Conservation (phyloP, 2,888 invertebrate species). For the Spisula subtruncata region DNA sequence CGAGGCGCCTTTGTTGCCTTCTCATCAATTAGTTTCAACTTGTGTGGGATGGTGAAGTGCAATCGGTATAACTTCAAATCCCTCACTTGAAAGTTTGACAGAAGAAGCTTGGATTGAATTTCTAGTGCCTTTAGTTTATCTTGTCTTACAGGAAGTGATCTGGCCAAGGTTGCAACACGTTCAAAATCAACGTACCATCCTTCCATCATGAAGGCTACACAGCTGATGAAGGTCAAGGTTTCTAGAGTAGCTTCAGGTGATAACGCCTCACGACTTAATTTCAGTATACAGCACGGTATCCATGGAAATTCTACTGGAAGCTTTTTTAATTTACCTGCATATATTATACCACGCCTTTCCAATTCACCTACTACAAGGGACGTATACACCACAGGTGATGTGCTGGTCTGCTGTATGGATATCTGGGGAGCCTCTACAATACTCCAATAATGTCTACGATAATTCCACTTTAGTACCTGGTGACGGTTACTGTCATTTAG, state of each 20-base stretch:
- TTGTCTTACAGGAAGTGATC: slow-evolving; percentile 24
- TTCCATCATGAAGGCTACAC: slow-evolving; percentile 22
- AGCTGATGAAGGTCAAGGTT: slow-evolving; percentile 25
- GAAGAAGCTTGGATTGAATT: slow-evolving; percentile 17
- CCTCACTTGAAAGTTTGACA: background rate
- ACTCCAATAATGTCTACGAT: background rate
- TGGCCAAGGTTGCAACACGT: background rate
- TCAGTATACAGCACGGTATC: background rate
- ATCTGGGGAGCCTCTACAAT: background rate
- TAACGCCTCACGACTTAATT: background rate
- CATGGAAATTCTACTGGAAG: background rate
- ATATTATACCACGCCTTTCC: background rate
- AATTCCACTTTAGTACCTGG: background rate
- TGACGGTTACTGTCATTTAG: no score
- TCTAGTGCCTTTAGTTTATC: slow-evolving; percentile 15
- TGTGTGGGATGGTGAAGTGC: slow-evolving; percentile 10
- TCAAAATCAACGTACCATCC: slow-evolving; percentile 22
- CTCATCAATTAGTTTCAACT: no score
- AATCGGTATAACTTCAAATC: slow-evolving; percentile 6
- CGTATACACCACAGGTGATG: background rate
- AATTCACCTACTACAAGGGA: background rate
- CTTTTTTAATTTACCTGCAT: background rate
- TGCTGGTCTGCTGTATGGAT: background rate
- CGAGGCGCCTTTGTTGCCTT: no score
- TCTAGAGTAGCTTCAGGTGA: background rate